Evolutionary conservation across 2,113 vertebrate genomes (phyloP).

Genomic region (Thryonomys swinderianus): DNA sequence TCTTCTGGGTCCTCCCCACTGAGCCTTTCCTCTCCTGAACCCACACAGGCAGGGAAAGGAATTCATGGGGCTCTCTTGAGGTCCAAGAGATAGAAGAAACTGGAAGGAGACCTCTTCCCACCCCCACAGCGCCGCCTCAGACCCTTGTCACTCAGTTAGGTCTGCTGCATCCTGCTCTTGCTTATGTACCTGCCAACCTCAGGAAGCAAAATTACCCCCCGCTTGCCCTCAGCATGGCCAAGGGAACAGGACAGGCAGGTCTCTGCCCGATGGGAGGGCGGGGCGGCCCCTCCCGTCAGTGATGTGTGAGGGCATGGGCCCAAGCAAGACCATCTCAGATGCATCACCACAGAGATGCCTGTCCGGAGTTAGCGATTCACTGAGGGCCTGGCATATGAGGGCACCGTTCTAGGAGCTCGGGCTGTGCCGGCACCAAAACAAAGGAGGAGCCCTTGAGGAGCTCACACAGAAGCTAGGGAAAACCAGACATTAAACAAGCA

Average conservation of each 20-base stretch:
- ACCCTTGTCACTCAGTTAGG: background rate
- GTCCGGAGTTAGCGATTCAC: background rate
- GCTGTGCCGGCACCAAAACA: background rate
- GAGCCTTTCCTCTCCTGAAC: background rate
- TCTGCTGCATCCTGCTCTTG: background rate
- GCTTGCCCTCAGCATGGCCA: background rate
- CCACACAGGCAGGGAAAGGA: background rate
- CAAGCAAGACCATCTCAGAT: background rate
- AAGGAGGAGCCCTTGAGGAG: background rate
- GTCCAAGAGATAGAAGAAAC: background rate
- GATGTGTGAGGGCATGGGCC: too few relatives aligned
- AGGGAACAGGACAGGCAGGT: background rate
- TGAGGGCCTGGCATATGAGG: background rate
- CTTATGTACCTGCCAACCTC: background rate
- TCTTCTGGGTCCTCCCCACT: background rate
- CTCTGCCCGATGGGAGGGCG: background rate
- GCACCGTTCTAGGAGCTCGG: background rate
- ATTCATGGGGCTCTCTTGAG: background rate
- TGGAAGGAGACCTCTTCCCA: background rate
- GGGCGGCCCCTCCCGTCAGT: background rate
- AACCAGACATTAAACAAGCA: background rate
- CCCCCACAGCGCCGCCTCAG: background rate
- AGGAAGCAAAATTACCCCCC: background rate
- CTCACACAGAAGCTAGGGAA: background rate
- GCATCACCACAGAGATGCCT: too few relatives aligned